Base-by-base conservation (phyloP, 2,113 vertebrate species). In the Lucifuga dentata region DNA sequence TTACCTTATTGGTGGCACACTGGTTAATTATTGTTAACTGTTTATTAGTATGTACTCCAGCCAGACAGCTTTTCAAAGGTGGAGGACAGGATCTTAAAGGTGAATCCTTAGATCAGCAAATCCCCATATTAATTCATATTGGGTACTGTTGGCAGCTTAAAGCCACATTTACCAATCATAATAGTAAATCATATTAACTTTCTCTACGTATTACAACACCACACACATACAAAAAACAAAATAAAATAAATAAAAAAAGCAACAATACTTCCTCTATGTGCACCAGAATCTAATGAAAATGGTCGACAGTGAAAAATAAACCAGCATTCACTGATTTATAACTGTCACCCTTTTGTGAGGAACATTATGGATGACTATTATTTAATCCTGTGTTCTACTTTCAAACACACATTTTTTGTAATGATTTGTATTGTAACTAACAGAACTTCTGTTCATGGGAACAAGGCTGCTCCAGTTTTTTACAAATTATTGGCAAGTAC, bases 21-120 rank as follows among this genome's bases (percentile, higher is more conserved):
- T 60, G 45, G 36, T 41, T 70, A 67, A 77, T 77, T 71, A 77
- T 43, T 8, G 29, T 60, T 43, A 61, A 16, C 17, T 38, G 51
- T n/a, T 53, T 50, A 73, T 80, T 61, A 48, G 62, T 39, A 29
- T 36, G 44, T 33, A 15, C 36, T 74, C 23, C 53, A 59, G 33
- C 41, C n/a, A 8, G 21, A 39, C n/a, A 49, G 39, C 16, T 39
- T 48, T n/a, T n/a, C n/a, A n/a, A n/a, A n/a, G n/a, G n/a, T n/a
- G n/a, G n/a, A n/a, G n/a, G n/a, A n/a, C n/a, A n/a, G n/a, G n/a
- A n/a, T n/a, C n/a, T n/a, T n/a, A n/a, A n/a, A n/a, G n/a, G n/a
- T n/a, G n/a, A n/a, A n/a, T n/a, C n/a, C n/a, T n/a, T n/a, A n/a
- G n/a, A n/a, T n/a, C n/a, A n/a, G n/a, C n/a, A n/a, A n/a, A n/a